Evolutionary conservation across 2,888 invertebrate genomes (phyloP), one percentile per base, ranked within the genome.

Genomic region (Ornithoptera alexandrae): DNA sequence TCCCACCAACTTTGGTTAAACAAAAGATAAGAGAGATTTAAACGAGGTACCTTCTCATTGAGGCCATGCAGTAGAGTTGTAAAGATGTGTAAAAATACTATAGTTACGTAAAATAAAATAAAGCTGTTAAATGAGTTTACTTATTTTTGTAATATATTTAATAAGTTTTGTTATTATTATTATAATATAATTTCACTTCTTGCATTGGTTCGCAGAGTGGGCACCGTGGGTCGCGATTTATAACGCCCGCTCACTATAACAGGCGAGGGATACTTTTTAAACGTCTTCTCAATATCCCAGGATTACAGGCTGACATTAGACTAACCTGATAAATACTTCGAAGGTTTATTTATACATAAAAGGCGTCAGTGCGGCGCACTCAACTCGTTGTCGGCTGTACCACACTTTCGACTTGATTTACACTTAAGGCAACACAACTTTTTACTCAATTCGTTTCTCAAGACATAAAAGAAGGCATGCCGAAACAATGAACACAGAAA

Each of bases 21-120:
- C 88, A 89, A 71, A 73, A 81, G 88, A 89, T 89, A 90, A 86
- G 74, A 74, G 79, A 86, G 86, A 86, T 87, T 88, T 87, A 75
- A 71, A 73, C 64, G 67, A 77, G 75, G 75, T 71, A 71, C 75
- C 74, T 74, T 71, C 72, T 74, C 78, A 81, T 81, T 79, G 76
- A 81, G 82, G 83, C 74, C 80, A 79, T 77, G 74, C 74, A 69
- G 53, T 64, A 62, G 65, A 39, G 67, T 20, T 20, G 56, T 61
- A 59, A 30, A 46, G 17, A 57, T n/a, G 53, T 53, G 53, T 17
- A 50, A 53, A 4, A n/a, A n/a, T n/a, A n/a, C 3, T 18, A n/a
- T 6, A 12, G n/a, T 2, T n/a, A n/a, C 18, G n/a, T 6, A 53
- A 53, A 53, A 53, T 53, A 3, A 53, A 53, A n/a, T 53, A 18